Base-by-base conservation (phyloP, 2,797 vertebrate species). In the Gobionotothen gibberifrons region DNA sequence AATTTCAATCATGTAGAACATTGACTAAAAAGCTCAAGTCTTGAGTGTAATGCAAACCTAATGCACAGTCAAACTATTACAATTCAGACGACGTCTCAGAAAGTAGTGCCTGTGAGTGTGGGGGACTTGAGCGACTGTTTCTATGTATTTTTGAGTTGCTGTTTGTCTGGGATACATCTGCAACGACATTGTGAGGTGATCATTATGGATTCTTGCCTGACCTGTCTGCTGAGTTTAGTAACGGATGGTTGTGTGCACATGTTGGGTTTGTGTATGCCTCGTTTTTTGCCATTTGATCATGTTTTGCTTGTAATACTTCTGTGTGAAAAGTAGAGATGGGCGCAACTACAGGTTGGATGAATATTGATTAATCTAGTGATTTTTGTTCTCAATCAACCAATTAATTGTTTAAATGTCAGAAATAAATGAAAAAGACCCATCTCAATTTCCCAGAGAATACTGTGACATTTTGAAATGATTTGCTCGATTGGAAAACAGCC, bases 1-100 rank as follows among this genome's bases (percentile, higher is more conserved):
- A 91, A 93, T 93, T 91, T 93, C 90, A 93, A 92, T 92, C 90
- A 92, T 68, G 79, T 82, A 69, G 76, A 86, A 90, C 80, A 74
- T 78, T 81, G 84, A 85, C 85, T 89, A 91, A 91, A 91, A 91
- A 89, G 85, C 87, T 77, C 19, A 54, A 87, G 74, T 89, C 84
- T 82, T 72, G 51, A 85, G 84, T 88, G 69, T 86, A 86, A 92
- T 85, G 85, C 80, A 84, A 84, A 85, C 67, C 83, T 78, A 76
- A 79, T 78, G 81, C 69, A 40, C 62, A 29, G 66, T 52, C 55
- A 54, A 39, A 59, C 66, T 67, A 65, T 81, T 79, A 57, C 60
- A 78, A 82, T 74, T 74, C 66, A 83, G 44, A 54, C 8, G 32
- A 63, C 14, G 47, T 61, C 53, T 53, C 74, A 58, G 43, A 51